Conservation (phyloP, 2,797 vertebrate species). For the Coendou prehensilis region DNA sequence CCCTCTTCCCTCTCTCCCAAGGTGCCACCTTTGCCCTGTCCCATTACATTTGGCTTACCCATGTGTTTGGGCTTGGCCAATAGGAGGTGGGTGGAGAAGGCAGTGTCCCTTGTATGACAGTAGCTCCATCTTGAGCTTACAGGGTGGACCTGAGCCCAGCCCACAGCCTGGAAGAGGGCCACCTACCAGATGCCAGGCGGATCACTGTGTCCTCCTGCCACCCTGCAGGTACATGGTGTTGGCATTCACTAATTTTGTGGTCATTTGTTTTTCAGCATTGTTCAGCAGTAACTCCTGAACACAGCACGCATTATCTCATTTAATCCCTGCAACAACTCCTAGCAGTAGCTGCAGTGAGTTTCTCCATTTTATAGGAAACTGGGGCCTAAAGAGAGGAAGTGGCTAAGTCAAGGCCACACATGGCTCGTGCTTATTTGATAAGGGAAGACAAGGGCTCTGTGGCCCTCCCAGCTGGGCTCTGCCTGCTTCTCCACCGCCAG, state of each 20-base stretch:
- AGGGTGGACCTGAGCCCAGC: too few species aligned
- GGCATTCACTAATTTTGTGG: not conserved
- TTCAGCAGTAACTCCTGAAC: not conserved
- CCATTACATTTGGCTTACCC: not conserved
- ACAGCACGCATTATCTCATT: not conserved
- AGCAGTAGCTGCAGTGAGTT: not conserved
- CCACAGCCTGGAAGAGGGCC: not conserved
- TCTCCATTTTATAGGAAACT: not conserved
- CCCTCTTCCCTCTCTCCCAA: not conserved
- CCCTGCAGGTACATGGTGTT: not conserved
- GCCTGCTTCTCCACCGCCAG: not conserved
- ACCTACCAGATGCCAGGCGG: too few species aligned
- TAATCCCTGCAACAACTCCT: not conserved
- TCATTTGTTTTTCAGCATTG: not conserved
- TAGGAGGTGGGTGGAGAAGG: not conserved
- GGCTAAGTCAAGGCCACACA: not conserved
- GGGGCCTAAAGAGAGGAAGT: not conserved
- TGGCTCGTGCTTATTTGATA: not conserved
- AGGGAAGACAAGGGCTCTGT: not conserved
- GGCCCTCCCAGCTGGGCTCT: not conserved
- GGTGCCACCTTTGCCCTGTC: not conserved
- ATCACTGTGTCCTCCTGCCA: not conserved
- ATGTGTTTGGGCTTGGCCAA: not conserved
- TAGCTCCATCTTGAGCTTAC: not conserved
- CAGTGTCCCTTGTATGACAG: rapidly evolving